Evolutionary conservation across 2,888 invertebrate species (phyloP).

Genomic region (Sminthurides aquaticus): DNA sequence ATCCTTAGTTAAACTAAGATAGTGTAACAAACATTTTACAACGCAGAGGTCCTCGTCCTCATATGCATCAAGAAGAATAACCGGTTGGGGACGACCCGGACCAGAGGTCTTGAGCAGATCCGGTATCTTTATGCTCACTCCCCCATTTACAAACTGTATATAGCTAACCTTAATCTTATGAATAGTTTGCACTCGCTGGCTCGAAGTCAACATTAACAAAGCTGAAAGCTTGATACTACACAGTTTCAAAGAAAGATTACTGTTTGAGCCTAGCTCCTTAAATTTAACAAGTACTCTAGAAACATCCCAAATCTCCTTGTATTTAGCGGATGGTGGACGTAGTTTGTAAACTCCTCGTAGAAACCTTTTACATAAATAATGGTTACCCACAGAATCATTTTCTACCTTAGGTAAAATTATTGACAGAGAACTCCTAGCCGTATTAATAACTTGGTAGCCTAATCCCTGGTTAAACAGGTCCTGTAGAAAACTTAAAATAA

Average conservation of each 20-base stretch:
- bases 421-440: too few relatives aligned
- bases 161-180: neutral
- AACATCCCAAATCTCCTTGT: slow-evolving; percentile 17
- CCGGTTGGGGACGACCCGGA: neutral
- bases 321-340: slow-evolving; percentile 13
- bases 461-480: too few relatives aligned
- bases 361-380: slow-evolving; percentile 8
- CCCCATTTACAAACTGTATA: neutral
- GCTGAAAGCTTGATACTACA: slow-evolving; percentile 11
- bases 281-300: slow-evolving; percentile 7
- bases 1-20: slow-evolving; percentile 3
- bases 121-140: neutral
- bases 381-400: too few relatives aligned
- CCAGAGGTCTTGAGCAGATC: slow-evolving; percentile 11
- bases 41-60: neutral
- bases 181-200: slow-evolving; percentile 18
- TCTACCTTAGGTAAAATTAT: too few relatives aligned
- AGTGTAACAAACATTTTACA: neutral
- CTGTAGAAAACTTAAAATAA: too few relatives aligned
- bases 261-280: neutral
- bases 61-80: neutral
- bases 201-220: slow-evolving; percentile 16
- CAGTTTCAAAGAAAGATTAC: slow-evolving; percentile 3
- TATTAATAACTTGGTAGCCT: too few relatives aligned
- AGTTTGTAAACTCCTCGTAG: slow-evolving; percentile 9